These are phyloP conservation scores for Apodemia mormo DNA, from an alignment of 2,888 invertebrate genomes.

Conservation along the genomic window DNA sequence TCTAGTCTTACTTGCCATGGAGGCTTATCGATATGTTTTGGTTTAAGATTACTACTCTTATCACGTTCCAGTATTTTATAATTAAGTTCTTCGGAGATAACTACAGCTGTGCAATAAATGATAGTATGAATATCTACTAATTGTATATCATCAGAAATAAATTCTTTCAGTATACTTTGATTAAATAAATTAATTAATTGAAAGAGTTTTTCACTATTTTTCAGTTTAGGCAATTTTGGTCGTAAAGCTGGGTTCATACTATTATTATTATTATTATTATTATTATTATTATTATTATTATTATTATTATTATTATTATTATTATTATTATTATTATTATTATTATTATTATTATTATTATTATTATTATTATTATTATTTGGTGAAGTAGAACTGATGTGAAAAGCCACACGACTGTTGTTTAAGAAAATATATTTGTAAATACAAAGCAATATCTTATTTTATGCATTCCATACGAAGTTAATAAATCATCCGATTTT, in stretches of 20 bases:
- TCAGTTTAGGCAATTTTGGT: slow-evolving; percentile 30
- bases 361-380: too few relatives aligned
- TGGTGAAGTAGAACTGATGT: too few relatives aligned
- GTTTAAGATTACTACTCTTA: background rate
- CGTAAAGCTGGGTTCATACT: slow-evolving; percentile 11
- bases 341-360: too few relatives aligned
- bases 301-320: too few relatives aligned
- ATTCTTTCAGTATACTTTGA: slow-evolving; percentile 17
- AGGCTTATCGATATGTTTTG: slow-evolving; percentile 24
- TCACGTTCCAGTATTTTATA: slow-evolving; percentile 25
- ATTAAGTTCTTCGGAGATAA: slow-evolving; percentile 26
- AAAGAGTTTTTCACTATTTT: slow-evolving; percentile 18
- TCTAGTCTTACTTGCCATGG: slow-evolving; percentile 33
- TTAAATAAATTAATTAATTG: slow-evolving; percentile 24
- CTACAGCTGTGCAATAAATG: slow-evolving; percentile 32
- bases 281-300: too few relatives aligned
- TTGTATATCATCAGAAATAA: slow-evolving; percentile 10
- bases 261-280: too few relatives aligned
- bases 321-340: too few relatives aligned
- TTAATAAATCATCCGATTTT: background rate
- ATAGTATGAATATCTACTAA: slow-evolving; percentile 29
- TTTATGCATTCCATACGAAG: too few relatives aligned
- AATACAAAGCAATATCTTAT: too few relatives aligned
- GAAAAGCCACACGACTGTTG: too few relatives aligned
- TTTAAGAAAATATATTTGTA: too few relatives aligned